phyloP scores from a whole-genome alignment of 2,888 invertebrate species.

The Sphecodes monilicornis region DNA sequence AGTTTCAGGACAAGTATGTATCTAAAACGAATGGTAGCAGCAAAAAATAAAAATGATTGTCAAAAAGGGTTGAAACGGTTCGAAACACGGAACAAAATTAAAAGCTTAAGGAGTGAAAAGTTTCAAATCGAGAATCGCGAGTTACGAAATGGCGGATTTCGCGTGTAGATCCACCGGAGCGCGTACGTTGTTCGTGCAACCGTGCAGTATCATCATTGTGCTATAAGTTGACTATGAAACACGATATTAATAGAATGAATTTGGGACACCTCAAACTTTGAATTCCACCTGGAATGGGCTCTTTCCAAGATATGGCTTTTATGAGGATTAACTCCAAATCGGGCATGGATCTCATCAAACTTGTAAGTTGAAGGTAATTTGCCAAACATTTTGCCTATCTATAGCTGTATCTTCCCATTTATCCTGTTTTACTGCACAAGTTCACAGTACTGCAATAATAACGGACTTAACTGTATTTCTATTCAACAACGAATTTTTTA shows the following conservation, averaged over 20 bases:
- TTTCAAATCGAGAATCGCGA: background rate
- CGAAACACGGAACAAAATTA: background rate
- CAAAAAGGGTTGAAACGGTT: background rate
- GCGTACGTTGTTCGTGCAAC: conserved; percentile 32
- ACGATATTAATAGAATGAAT: conserved; percentile 32
- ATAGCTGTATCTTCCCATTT: background rate
- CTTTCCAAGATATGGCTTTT: background rate
- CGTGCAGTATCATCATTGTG: conserved; percentile 27
- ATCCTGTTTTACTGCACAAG: background rate
- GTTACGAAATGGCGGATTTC: conserved; percentile 20
- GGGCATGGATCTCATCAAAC: background rate
- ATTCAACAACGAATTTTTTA: background rate
- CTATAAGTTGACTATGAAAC: conserved; percentile 39
- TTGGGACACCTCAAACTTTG: conserved; percentile 15
- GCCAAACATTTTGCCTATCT: background rate
- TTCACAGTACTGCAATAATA: background rate
- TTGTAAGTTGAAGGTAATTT: background rate
- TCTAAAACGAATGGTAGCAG: background rate
- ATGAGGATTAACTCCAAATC: background rate
- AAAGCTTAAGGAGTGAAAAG: background rate
- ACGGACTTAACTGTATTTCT: too few species aligned
- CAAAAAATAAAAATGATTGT: background rate
- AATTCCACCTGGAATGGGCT: background rate
- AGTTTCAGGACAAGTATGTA: background rate
- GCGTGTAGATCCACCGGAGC: conserved; percentile 16